phyloP scores from a whole-genome alignment of 2,113 vertebrate genomes.

The Phrynosoma platyrhinos region DNA sequence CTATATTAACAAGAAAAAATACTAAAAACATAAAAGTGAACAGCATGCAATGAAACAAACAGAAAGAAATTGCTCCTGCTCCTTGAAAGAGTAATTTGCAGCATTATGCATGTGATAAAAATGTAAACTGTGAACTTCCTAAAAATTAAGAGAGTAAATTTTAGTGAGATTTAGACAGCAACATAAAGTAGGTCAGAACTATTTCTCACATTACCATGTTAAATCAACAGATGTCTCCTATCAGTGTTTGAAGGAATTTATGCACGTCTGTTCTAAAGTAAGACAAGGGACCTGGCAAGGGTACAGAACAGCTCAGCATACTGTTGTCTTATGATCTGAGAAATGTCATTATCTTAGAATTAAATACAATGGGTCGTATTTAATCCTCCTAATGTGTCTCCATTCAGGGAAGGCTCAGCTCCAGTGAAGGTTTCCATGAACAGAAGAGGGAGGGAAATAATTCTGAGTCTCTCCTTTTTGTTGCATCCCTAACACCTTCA shows the following conservation, averaged over 20 bases:
- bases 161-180: neutral
- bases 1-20: conserved; percentile 11
- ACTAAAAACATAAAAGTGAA: conserved; percentile 41
- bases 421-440: neutral
- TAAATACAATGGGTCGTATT: neutral
- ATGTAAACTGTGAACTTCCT: neutral
- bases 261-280: neutral
- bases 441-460: neutral
- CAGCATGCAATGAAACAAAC: neutral
- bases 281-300: neutral
- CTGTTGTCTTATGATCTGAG: neutral
- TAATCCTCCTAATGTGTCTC: too few species aligned
- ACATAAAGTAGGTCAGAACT: neutral
- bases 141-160: conserved; percentile 8
- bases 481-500: too few species aligned
- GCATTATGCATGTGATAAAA: neutral
- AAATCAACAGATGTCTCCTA: neutral
- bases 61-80: neutral
- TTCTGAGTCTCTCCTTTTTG: neutral
- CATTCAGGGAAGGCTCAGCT: neutral
- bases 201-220: neutral
- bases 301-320: neutral
- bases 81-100: neutral
- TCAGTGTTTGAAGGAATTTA: neutral
- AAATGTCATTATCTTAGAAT: neutral